Base-by-base conservation (phyloP, 2,888 invertebrate genomes). In the Leptogaster cylindrica region DNA sequence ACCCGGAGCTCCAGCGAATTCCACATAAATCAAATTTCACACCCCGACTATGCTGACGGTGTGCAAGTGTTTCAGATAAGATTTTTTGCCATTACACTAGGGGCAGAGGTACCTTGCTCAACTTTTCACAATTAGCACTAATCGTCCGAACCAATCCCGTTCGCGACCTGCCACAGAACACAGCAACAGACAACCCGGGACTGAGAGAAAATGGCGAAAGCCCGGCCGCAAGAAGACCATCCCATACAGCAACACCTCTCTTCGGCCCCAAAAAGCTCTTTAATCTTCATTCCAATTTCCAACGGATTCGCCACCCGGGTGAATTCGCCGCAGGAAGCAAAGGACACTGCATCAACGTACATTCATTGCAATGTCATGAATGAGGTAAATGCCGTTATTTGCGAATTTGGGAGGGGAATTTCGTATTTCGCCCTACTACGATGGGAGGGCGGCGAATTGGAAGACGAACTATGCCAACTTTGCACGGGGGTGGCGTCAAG, bases 101-200 rank as follows among this genome's bases (percentile, higher is more conserved):
- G 31, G 31, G 31, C 33, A 52, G 18, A 16, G 20, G 33, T 52
- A 31, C 16, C 33, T 33, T 31, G 4, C 28, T 27, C 33, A 52
- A 33, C 52, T 52, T 52, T 50, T 51, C 31, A 52, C 27, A 31
- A 28, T 52, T 52, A 52, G 33, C 52, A 52, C 52, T 52, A 20
- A 33, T 52, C 61, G 44, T 44, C 18, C 28, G 44, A 44, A 44
- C 28, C 39, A 18, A 10, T 41, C 41, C 25, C 28, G 39, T 28
- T 63, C 27, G 46, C 61, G 25, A 63, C 61, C 61, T 18, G 61
- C 44, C 18, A 72, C 75, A 74, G 77, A 75, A 76, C 76, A 77
- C 77, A 78, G 78, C 78, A 78, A 79, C 77, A 78, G 77, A 77
- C 79, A 78, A 79, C 77, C 79, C 79, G 78, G 79, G 79, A 79